phyloP scores from a whole-genome alignment of 2,113 vertebrate genomes.

The Triplophysa siluroides region DNA sequence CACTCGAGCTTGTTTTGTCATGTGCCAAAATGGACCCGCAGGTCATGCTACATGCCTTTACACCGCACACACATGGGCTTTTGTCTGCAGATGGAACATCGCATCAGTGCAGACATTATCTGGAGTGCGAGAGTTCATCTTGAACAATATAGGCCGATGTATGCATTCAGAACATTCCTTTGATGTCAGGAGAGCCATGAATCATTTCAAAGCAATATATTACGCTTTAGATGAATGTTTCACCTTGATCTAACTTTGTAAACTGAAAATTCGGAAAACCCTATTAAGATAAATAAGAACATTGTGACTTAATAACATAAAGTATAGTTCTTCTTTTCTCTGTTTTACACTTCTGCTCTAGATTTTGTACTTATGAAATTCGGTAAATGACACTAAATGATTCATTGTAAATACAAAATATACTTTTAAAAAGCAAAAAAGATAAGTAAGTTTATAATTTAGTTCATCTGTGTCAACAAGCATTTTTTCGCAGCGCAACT shows the following conservation, averaged over 20 bases:
- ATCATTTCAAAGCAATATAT: constrained; percentile 24
- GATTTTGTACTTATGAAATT: too few relatives aligned
- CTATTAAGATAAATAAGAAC: not conserved
- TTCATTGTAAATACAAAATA: too few relatives aligned
- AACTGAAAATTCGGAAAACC: not conserved
- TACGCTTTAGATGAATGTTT: constrained; percentile 8
- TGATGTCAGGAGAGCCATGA: constrained; percentile 10
- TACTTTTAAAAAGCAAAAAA: too few relatives aligned
- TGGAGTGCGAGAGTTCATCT: constrained; percentile 15
- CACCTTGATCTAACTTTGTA: not conserved
- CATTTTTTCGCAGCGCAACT: not conserved
- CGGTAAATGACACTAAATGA: too few relatives aligned
- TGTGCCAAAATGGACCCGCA: constrained; percentile 32
- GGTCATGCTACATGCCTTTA: constrained; percentile 50
- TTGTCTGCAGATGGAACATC: constrained; percentile 40
- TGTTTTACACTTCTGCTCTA: too few relatives aligned
- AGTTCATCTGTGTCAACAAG: not conserved
- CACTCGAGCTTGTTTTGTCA: constrained; percentile 49
- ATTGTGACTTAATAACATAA: too few relatives aligned
- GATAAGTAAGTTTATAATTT: not conserved
- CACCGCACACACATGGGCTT: constrained; percentile 38
- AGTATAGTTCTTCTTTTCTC: too few relatives aligned
- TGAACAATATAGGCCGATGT: constrained; percentile 14
- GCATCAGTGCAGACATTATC: constrained; percentile 3
- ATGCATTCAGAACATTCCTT: constrained; percentile 36